Evolutionary conservation across 2,113 vertebrate genomes (phyloP).

Genomic region (Acinonyx jubatus): DNA sequence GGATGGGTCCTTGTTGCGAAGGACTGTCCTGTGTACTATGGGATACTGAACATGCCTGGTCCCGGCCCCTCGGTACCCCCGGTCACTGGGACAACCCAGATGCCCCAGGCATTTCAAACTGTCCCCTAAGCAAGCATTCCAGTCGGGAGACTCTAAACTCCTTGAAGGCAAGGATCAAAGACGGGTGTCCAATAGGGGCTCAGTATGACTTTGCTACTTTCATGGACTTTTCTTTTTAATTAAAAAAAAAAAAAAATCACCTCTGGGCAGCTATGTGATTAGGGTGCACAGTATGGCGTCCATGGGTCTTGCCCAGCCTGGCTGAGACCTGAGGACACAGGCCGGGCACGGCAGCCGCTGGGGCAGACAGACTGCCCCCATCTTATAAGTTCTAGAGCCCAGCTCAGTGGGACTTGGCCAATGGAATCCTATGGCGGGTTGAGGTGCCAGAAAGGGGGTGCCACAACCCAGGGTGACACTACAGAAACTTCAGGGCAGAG

Average conservation of each 20-base stretch:
- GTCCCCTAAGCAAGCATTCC: background rate
- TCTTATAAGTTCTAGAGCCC: background rate
- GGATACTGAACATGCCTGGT: background rate
- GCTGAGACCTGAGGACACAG: background rate
- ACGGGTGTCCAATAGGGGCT: background rate
- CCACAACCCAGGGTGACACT: background rate
- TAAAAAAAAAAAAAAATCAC: background rate
- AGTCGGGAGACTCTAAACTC: background rate
- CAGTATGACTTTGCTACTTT: background rate
- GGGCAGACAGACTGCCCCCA: too few relatives aligned
- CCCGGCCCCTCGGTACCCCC: fast-evolving
- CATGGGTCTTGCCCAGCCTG: fast-evolving
- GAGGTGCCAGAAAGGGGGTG: background rate
- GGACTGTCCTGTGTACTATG: background rate
- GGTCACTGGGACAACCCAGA: background rate
- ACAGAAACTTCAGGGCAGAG: background rate
- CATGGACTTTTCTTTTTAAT: background rate
- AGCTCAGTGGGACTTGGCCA: background rate
- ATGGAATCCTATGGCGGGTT: background rate
- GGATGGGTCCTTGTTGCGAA: background rate
- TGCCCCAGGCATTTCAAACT: background rate
- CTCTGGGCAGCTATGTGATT: background rate
- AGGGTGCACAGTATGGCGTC: fast-evolving
- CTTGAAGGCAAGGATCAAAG: background rate
- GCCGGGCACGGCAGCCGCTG: too few relatives aligned